A percentile compares a stretch with the other conserved stretches of the same genome.
Conservation (phyloP, 2,888 invertebrate species). For the Sinopyrophorus schimmeli region DNA sequence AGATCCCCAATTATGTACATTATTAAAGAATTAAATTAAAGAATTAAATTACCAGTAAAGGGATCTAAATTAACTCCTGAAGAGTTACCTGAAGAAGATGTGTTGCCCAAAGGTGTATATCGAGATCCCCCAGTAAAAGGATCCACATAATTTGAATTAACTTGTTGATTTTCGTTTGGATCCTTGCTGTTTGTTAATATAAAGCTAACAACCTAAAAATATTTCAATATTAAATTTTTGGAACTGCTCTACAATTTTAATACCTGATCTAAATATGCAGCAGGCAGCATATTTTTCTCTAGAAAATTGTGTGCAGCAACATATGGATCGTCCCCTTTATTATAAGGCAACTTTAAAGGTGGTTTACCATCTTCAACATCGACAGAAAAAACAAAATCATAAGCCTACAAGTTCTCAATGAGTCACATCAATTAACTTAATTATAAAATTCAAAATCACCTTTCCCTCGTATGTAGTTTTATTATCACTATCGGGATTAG, state of each 20-base stretch:
- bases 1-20: background rate
- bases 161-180: conserved; percentile 46
- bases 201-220: conserved; percentile 77
- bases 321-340: conserved; percentile 90
- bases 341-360: conserved; percentile 88
- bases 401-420: conserved; percentile 61
- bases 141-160: conserved; percentile 59
- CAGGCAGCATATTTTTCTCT: conserved; percentile 79
- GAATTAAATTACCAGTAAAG: conserved; percentile 59
- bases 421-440: conserved; percentile 1
- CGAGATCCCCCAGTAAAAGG: conserved; percentile 70
- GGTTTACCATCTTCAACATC: conserved; percentile 91
- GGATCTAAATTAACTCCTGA: conserved; percentile 60
- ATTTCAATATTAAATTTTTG: background rate
- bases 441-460: conserved; percentile 58
- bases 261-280: conserved; percentile 80
- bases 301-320: conserved; percentile 88
- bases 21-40: too few relatives aligned
- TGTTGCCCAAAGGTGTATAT: conserved; percentile 60
- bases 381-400: conserved; percentile 95
- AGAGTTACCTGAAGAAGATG: conserved; percentile 39
- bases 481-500: conserved; percentile 65
- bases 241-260: too few relatives aligned
- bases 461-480: conserved; percentile 84
- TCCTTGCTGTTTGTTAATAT: conserved; percentile 79